Evolutionary conservation across 35 echinoderm and acorn worm genomes (phyloP).

Genomic region (Ophiothrix spiculata): DNA sequence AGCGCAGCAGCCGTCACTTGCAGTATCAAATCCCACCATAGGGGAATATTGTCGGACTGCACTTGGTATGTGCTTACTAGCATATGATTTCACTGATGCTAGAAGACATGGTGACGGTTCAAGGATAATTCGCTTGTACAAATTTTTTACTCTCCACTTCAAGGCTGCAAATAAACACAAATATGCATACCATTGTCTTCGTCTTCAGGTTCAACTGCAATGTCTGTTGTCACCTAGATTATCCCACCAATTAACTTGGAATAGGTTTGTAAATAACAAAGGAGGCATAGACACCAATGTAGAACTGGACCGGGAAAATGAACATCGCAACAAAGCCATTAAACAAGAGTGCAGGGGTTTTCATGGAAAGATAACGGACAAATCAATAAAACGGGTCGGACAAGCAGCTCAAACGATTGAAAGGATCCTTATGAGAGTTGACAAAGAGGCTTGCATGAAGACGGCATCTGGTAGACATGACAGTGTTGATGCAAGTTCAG

Average conservation of each 20-base stretch:
- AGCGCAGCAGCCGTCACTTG: background rate
- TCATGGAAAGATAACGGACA: slow-evolving; percentile 22
- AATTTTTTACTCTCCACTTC: slow-evolving; percentile 48
- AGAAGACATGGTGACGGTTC: slow-evolving; percentile 46
- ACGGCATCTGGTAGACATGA: background rate
- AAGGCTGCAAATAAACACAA: slow-evolving; percentile 41
- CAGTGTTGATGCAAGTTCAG: background rate
- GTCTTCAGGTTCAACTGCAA: background rate
- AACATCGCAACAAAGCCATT: slow-evolving; percentile 42
- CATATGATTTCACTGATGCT: slow-evolving; percentile 53
- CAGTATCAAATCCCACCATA: slow-evolving; percentile 11
- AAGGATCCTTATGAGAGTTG: background rate
- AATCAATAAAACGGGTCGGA: slow-evolving; percentile 27
- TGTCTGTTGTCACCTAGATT: slow-evolving; percentile 25
- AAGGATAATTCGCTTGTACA: slow-evolving; percentile 43
- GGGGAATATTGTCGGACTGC: slow-evolving; percentile 37
- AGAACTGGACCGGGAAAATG: slow-evolving; percentile 37
- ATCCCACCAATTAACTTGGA: slow-evolving; percentile 41
- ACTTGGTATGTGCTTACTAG: slow-evolving; percentile 40
- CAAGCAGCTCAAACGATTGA: background rate
- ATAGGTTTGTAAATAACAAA: slow-evolving; percentile 44
- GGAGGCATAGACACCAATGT: slow-evolving; percentile 40
- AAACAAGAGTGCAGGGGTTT: slow-evolving; percentile 40
- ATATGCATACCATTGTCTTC: slow-evolving; percentile 35
- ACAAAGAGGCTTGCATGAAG: background rate